Evolutionary conservation across 2,113 vertebrate species (phyloP).

Genomic region (Mastomys natalensis): DNA sequence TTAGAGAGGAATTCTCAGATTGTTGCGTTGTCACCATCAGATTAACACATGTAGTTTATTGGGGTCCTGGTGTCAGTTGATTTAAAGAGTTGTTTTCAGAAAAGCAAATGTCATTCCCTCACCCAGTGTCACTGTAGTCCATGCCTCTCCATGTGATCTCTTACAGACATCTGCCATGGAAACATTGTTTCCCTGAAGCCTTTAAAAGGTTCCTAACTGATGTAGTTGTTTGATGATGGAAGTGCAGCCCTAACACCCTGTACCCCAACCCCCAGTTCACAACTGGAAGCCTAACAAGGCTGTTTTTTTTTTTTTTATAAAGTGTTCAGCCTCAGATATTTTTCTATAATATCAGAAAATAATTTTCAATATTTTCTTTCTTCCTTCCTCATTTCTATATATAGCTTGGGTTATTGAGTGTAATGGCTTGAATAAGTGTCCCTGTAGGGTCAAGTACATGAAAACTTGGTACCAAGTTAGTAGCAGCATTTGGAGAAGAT

Average conservation of each 20-base stretch:
- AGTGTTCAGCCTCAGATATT: neutral
- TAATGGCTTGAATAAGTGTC: neutral
- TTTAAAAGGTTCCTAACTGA: neutral
- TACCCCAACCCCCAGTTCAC: neutral
- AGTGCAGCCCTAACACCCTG: neutral
- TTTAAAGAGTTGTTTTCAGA: neutral
- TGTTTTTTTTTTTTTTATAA: neutral
- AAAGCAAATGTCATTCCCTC: neutral
- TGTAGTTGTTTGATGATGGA: neutral
- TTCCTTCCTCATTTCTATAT: neutral
- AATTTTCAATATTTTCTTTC: neutral
- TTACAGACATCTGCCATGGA: too few species aligned
- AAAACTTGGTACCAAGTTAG: neutral
- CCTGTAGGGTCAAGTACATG: neutral
- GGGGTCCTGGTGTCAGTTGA: neutral
- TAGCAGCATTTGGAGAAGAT: neutral
- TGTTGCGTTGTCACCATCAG: too few species aligned
- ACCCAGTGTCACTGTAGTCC: too few species aligned
- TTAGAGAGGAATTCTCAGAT: neutral
- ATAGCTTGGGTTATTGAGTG: neutral
- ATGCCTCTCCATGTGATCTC: neutral
- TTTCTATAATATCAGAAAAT: neutral
- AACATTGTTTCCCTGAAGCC: neutral
- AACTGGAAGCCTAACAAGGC: neutral
- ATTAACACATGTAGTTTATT: neutral